A percentile compares a stretch with the other conserved stretches of the same genome.
Conservation (phyloP, 30 jellyfish, hydroid and myxozoan genomes). For the Hydractinia echinata region DNA sequence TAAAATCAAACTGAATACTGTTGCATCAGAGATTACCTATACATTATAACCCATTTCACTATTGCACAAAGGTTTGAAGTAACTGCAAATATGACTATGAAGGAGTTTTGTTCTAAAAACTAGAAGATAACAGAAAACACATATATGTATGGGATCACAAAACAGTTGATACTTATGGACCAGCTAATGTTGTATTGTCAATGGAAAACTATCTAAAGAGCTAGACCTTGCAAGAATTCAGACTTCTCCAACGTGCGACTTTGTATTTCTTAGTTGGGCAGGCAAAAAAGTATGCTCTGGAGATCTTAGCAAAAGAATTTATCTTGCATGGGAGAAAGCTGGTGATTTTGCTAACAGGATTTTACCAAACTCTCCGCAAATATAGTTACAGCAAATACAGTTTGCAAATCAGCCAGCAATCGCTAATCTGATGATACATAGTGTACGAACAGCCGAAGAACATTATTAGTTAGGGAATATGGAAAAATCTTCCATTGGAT, state of each 20-base stretch:
- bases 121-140: too few relatives aligned
- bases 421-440: slow-evolving; percentile 17
- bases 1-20: not conserved
- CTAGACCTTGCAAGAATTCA: not conserved
- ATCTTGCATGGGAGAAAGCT: not conserved
- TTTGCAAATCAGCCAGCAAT: not conserved
- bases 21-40: not conserved
- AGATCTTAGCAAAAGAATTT: not conserved
- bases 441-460: not conserved
- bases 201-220: not conserved
- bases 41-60: not conserved
- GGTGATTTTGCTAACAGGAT: not conserved
- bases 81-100: not conserved
- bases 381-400: not conserved
- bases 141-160: slow-evolving; percentile 21
- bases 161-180: slow-evolving; percentile 19
- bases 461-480: not conserved
- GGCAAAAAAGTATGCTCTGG: not conserved
- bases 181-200: not conserved
- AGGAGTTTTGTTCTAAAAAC: too few relatives aligned
- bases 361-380: not conserved
- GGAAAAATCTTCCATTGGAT: not conserved
- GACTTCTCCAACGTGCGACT: too few relatives aligned
- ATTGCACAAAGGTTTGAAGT: not conserved
- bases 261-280: slow-evolving; percentile 21